Conservation (phyloP, 2,113 vertebrate genomes). For the Sebastes schlegelii region DNA sequence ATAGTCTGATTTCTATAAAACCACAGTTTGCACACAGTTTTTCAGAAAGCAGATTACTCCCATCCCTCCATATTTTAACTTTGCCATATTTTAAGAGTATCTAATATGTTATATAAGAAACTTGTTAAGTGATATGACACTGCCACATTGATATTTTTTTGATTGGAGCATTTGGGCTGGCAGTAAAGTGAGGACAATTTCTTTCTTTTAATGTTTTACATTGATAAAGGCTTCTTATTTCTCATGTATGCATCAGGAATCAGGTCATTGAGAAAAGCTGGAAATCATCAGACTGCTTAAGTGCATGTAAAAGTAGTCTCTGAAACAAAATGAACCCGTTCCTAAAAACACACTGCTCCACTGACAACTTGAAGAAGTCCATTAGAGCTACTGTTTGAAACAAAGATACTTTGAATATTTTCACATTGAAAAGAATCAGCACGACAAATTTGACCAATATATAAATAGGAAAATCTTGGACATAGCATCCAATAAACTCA, state of each 20-base stretch:
- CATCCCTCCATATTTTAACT: background rate
- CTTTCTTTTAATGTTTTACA: background rate
- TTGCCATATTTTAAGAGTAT: background rate
- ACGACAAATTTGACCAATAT: slow-evolving; percentile 64
- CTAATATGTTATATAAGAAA: background rate
- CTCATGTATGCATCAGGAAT: background rate
- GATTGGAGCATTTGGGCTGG: background rate
- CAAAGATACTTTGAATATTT: slow-evolving; percentile 64
- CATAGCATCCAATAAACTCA: slow-evolving; percentile 61
- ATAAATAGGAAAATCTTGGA: slow-evolving; percentile 59
- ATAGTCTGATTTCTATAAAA: background rate
- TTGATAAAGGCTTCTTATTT: background rate
- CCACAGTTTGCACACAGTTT: background rate
- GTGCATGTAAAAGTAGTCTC: slow-evolving; percentile 57
- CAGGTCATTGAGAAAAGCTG: slow-evolving; percentile 11
- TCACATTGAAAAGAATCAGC: slow-evolving; percentile 66
- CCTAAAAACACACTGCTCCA: slow-evolving; percentile 52
- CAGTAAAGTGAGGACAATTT: background rate
- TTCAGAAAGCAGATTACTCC: background rate
- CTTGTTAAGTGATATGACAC: background rate
- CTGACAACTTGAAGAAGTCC: slow-evolving; percentile 55
- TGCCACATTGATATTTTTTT: background rate
- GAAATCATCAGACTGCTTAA: slow-evolving; percentile 25
- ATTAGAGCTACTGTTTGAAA: slow-evolving; percentile 60
- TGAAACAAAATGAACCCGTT: slow-evolving; percentile 43